Evolutionary conservation across 2,113 vertebrate species (phyloP), one percentile per base, ranked within the genome.

Genomic region (Merops nubicus): DNA sequence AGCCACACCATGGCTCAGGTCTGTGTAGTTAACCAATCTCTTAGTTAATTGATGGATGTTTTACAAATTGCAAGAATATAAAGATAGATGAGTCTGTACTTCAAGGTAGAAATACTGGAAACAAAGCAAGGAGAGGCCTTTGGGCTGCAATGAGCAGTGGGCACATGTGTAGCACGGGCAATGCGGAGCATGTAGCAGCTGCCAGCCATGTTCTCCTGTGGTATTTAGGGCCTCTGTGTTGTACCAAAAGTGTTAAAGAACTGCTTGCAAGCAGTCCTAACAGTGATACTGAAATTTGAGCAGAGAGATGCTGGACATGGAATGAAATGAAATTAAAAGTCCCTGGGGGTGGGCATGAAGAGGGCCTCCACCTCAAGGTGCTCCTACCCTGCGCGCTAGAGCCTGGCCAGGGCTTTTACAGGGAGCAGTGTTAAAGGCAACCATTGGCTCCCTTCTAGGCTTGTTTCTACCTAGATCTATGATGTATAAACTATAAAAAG

Each of bases 181-280:
- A 51, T 20, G 12, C 5, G 14, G 33, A 13, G 48, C 50, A 28
- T 33, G 4, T 3, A 73, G 81, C 76, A 80, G 82, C 78, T 88
- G 56, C 74, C 47, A 69, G 25, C 13, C 0, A 0, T 38, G 33
- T 12, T 40, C 38, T 53, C 50, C 25, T 4, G 0, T 1, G 0
- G 31, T 28, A n/a, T 9, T 21, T 33, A 19, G 21, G 33, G n/a
- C 3, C 6, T 62, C 60, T 78, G 36, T 36, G 2, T 62, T 91
- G 28, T 53, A 31, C 8, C 31, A 22, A 51, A 65, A 93, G 60
- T 20, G 15, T 25, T 62, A n/a, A 69, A 65, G n/a, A 83, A 12
- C 47, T 86, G 38, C 31, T 48, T 88, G 14, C 40, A 60, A 23
- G 40, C 22, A 47, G 36, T 34, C 12, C 40, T 85, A n/a, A 48